A percentile compares a stretch with the other conserved stretches of the same genome.
These are phyloP conservation scores for Ptyas mucosa DNA, from an alignment of 2,113 vertebrate genomes.

Conservation along the genomic window DNA sequence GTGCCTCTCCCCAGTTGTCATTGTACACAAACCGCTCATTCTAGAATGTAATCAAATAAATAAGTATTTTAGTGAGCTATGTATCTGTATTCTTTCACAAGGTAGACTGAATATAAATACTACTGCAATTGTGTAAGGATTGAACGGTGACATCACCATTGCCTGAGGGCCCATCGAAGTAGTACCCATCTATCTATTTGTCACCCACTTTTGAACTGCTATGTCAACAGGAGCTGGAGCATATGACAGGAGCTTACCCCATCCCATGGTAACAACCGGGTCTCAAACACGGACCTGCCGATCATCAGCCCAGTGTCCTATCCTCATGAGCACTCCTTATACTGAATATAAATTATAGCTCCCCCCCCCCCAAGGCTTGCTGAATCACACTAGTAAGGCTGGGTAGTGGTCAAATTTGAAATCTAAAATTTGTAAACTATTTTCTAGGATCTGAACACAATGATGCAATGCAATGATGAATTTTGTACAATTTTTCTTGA, in stretches of 20 bases:
- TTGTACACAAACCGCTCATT: slow-evolving; percentile 84
- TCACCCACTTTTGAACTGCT: neutral
- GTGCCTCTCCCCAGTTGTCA: slow-evolving; percentile 88
- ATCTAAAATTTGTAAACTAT: neutral
- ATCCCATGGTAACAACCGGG: neutral
- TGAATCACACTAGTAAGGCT: neutral
- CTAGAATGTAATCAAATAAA: slow-evolving; percentile 62
- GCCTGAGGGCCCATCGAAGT: neutral
- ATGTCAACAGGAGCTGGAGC: neutral
- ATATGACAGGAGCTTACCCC: neutral
- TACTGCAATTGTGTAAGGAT: neutral
- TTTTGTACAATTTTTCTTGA: neutral
- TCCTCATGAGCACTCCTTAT: neutral
- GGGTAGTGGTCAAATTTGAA: neutral
- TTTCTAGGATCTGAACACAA: neutral
- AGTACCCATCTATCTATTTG: neutral
- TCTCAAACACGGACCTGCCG: neutral
- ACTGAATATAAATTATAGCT: neutral
- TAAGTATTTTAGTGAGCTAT: neutral
- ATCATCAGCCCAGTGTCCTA: neutral
- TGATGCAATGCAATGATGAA: neutral
- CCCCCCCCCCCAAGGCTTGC: neutral
- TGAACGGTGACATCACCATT: neutral
- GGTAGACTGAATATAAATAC: neutral
- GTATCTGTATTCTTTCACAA: neutral